A percentile compares a stretch with the other conserved stretches of the same genome.
phyloP scores from a whole-genome alignment of 2,113 vertebrate genomes.

The Leucoraja erinaceus region DNA sequence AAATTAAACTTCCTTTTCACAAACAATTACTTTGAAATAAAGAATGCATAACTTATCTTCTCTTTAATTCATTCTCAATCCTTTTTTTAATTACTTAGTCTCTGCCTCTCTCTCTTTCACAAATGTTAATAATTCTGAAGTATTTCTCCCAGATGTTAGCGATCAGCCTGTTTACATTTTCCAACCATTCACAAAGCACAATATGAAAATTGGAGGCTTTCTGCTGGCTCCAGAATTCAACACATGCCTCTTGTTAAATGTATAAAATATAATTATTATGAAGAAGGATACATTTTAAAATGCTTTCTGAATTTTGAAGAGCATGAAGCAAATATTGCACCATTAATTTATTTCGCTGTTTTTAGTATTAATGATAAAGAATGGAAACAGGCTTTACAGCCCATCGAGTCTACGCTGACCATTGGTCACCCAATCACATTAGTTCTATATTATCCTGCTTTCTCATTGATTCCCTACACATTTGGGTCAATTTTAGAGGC shows the following conservation, averaged over 20 bases:
- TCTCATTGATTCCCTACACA: too few relatives aligned
- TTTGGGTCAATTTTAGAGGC: too few relatives aligned
- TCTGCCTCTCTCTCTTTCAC: background rate
- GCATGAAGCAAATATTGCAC: background rate
- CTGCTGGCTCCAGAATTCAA: background rate
- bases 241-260: background rate
- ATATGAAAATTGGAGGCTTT: background rate
- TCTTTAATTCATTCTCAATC: background rate
- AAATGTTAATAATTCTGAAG: background rate
- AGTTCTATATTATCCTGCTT: too few relatives aligned
- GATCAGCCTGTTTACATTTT: background rate
- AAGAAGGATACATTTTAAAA: background rate
- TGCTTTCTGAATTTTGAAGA: background rate
- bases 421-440: too few relatives aligned
- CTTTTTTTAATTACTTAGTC: background rate
- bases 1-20: background rate
- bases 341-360: background rate
- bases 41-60: background rate
- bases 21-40: background rate
- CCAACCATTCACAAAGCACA: background rate
- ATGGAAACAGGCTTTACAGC: too few relatives aligned
- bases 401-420: too few relatives aligned
- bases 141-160: background rate
- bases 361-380: too few relatives aligned
- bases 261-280: background rate